Base-by-base conservation (phyloP, 2,113 vertebrate species). In the Pseudorectes ferrugineus region DNA sequence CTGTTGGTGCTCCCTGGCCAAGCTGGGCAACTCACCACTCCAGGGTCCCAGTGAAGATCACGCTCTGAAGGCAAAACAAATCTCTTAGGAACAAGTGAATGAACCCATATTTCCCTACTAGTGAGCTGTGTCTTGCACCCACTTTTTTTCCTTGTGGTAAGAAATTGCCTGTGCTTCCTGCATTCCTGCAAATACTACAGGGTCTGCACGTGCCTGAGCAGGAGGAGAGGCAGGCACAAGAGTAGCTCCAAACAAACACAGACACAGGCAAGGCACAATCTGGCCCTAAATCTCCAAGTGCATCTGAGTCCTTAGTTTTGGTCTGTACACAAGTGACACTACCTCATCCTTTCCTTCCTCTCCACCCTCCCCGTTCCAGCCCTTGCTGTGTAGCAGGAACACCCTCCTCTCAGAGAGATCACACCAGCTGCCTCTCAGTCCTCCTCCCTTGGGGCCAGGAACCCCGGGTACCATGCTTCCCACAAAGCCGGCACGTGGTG, bases 401-500 rank as follows among this genome's bases (percentile, higher is more conserved):
- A 54, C 21, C 20, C 24, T 77, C 43, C 15, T 28, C 62, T 21
- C 29, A 63, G 16, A 62, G 7, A 13, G 20, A 49, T 29, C 2
- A 0, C 36, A 78, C 8, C 18, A 9, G 26, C 36, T 93, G 71
- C 29, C 49, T 78, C 18, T 1, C 5, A 25, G 55, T 24, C 25
- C 51, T 92, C 26, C 72, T 73, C 46, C 63, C 73, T 48, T 43
- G 1, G 3, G 78, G 72, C 52, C 55, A 29, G 38, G 55, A 90
- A 45, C 36, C n/a, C 40, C 54, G 68, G 67, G 40, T 45, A 29
- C 28, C 28, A 9, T 14, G 35, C 57, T 76, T 59, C 63, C 81
- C 73, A 38, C 68, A 59, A 15, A 80, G 48, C 29, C 0, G 1
- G 62, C 28, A 2, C 5, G 0, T 24, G 71, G 62, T 48, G 36